Base-by-base conservation (phyloP, 2,888 invertebrate genomes). In the Cantharis lateralis region DNA sequence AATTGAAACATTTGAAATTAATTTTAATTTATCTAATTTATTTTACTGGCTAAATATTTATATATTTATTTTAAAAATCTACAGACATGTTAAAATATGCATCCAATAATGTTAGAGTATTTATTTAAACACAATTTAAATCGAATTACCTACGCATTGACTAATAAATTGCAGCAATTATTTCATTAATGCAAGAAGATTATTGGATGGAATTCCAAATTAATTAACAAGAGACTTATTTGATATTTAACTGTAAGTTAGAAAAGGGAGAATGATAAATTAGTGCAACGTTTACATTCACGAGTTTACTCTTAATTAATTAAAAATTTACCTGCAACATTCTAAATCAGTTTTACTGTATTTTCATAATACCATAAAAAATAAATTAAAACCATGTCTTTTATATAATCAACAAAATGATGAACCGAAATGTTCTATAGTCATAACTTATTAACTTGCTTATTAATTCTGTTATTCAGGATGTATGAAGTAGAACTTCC, bases 161-260 rank as follows among this genome's bases (percentile, higher is more conserved):
- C 76, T 82, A 81, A 82, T 80, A 83, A 83, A 82, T 82, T 82
- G 80, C 79, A 75, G 81, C 78, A 81, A 83, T 83, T 83, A 82
- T 82, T 82, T 83, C 82, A 81, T 81, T 81, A 83, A 82, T 83
- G 81, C 80, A 74, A 77, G 75, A 81, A 81, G 83, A 83, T 83
- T 82, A 82, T 82, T 82, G 82, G 82, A 81, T 80, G 83, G 81
- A 83, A 83, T 83, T 82, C 81, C 82, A 77, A 80, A 81, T 80
- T 83, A 83, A 83, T 83, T 83, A 83, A 83, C 79, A 78, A 75
- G 79, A 80, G 82, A 81, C 80, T 81, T 82, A 81, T 79, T 82
- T 78, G 79, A 78, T 80, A 77, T 80, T 78, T 79, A 71, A 71
- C 69, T 62, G 62, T 71, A 62, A 26, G 16, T 62, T 61, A 62